Evolutionary conservation across 2,888 invertebrate genomes (phyloP), one percentile per base, ranked within the genome.

Genomic region (Luperina testacea): DNA sequence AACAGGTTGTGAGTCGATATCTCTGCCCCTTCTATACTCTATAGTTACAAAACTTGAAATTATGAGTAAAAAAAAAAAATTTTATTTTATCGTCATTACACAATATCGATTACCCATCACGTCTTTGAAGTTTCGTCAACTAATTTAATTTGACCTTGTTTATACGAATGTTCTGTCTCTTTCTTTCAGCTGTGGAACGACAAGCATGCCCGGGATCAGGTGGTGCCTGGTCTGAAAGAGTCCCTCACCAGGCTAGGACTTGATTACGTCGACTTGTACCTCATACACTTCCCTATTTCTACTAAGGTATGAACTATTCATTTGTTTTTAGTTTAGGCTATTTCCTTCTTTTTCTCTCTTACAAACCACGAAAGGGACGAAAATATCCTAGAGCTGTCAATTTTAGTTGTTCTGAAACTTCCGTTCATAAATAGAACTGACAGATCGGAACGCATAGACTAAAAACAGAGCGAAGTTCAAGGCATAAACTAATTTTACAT

Each of bases 271-370:
- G 96, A 96, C 65, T 86, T 96, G 6, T 96, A 91, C 64, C 87
- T 96, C 3, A 93, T 96, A 13, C 96, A 96, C 77, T 96, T 94
- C 87, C 96, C 96, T 1, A 57, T 93, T 0, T 84, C 95, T 24
- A 80, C 78, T 0, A 94, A 94, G 92, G 96, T 96, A 88, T 87
- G 85, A 32, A 7, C 3, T 42, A 27, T 0, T 32, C 0, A n/a
- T 45, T 42, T 4, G 7, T 59, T 42, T 71, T 57, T 69, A 24
- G 17, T 38, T 5, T 15, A 27, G 13, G 4, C 4, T 59, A 27
- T 59, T 72, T 67, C 42, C 15, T 5, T 67, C 15, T 42, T 67
- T n/a, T 67, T 67, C n/a, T 42, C 15, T n/a, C 15, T 42, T n/a
- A 67, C 15, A n/a, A 67, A 42, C 8, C 15, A 42, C 15, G n/a